Conservation (phyloP, 2,113 vertebrate genomes). For the Cyanocitta stelleri region DNA sequence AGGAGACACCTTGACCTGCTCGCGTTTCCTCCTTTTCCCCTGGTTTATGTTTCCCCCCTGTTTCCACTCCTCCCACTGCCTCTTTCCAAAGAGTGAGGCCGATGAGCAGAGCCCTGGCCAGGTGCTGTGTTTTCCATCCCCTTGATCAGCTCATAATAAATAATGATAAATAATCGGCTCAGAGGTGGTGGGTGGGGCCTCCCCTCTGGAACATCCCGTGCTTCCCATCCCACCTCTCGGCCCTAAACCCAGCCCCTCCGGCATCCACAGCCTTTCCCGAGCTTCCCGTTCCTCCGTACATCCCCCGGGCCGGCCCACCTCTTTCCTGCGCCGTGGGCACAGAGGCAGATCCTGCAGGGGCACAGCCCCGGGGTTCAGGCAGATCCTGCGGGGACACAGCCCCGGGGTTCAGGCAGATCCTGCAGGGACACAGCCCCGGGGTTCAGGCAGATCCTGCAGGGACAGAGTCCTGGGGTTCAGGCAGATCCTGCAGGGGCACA, state of each 20-base stretch:
- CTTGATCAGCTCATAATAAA: background rate
- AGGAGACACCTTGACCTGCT: fast-evolving
- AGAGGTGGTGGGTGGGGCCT: fast-evolving
- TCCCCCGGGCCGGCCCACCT: too few species aligned
- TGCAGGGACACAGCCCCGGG: too few species aligned
- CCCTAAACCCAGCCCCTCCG: too few species aligned
- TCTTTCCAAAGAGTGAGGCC: background rate
- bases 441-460: background rate
- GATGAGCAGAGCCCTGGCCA: background rate
- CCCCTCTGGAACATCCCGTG: too few species aligned
- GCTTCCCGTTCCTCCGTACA: too few species aligned
- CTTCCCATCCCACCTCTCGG: too few species aligned
- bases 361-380: too few species aligned
- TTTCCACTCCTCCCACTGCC: background rate
- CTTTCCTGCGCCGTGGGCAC: too few species aligned
- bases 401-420: too few species aligned
- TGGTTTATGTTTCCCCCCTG: fast-evolving
- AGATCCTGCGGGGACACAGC: background rate
- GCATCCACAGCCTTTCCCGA: too few species aligned
- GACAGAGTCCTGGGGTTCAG: background rate
- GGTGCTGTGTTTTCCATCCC: background rate
- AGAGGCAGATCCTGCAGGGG: too few species aligned
- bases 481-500: background rate
- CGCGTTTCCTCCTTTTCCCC: fast-evolving
- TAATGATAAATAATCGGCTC: background rate